Percentiles rank a stretch among this genome's conserved stretches.
Conservation (phyloP, 1,140 invertebrate genomes). For the Lepeophtheirus salmonis region DNA sequence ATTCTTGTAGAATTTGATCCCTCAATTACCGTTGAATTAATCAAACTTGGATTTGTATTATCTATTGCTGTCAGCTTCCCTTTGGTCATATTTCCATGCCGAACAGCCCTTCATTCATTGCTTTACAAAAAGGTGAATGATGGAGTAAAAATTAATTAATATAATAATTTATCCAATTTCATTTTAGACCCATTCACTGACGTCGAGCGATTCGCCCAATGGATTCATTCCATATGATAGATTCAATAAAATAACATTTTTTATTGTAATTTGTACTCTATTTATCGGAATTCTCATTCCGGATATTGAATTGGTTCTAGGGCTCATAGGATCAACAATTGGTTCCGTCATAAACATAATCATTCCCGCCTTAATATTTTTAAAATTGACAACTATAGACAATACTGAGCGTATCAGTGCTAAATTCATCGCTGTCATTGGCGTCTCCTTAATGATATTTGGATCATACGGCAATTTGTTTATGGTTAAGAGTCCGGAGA, state of each 20-base stretch:
- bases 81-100: constrained; percentile 83
- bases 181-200: not conserved
- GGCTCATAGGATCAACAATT: constrained; percentile 14
- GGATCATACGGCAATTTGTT: constrained; percentile 4
- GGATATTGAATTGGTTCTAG: constrained; percentile 18
- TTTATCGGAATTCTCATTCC: constrained; percentile 14
- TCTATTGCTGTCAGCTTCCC: constrained; percentile 90
- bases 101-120: constrained; percentile 77
- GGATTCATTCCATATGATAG: constrained; percentile 7
- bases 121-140: constrained; percentile 55
- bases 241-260: constrained; percentile 11
- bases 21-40: constrained; percentile 56
- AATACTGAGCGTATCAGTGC: constrained; percentile 13
- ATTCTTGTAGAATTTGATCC: constrained; percentile 64
- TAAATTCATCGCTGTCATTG: not conserved
- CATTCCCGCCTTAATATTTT: constrained; percentile 13
- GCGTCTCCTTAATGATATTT: constrained; percentile 2
- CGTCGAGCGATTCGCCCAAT: not conserved
- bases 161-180: not conserved
- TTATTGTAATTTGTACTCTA: not conserved
- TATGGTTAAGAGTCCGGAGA: constrained; percentile 12
- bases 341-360: constrained; percentile 9
- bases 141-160: not conserved
- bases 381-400: constrained; percentile 16
- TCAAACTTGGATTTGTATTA: constrained; percentile 81